Conservation (phyloP, 2,888 invertebrate species). For the Endotricha flammealis region DNA sequence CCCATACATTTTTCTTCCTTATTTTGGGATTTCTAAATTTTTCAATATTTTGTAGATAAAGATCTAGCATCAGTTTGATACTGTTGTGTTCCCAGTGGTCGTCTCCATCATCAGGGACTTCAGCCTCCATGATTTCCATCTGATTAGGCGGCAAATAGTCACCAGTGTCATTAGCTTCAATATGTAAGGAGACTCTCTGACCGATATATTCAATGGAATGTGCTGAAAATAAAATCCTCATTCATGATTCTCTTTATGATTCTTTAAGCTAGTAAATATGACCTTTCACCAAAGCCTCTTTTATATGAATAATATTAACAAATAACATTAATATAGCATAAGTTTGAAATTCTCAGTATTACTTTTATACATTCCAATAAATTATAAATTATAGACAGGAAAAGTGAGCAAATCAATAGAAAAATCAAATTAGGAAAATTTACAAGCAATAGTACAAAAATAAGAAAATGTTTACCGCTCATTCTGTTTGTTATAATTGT, state of each 20-base stretch:
- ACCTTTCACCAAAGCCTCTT: too few species aligned
- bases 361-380: too few species aligned
- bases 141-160: slow-evolving; percentile 51
- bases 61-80: slow-evolving; percentile 45
- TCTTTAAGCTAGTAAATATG: background rate
- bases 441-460: slow-evolving; percentile 14
- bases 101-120: slow-evolving; percentile 49
- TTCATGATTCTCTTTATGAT: slow-evolving; percentile 18
- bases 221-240: slow-evolving; percentile 40
- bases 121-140: slow-evolving; percentile 45
- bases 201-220: slow-evolving; percentile 47
- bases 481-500: slow-evolving; percentile 16
- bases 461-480: slow-evolving; percentile 26
- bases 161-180: slow-evolving; percentile 37
- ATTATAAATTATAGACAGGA: too few species aligned
- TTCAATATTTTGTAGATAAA: slow-evolving; percentile 59
- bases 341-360: too few species aligned
- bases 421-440: slow-evolving; percentile 17
- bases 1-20: slow-evolving; percentile 66
- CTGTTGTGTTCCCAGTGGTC: slow-evolving; percentile 63
- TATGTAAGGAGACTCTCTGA: too few species aligned
- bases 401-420: too few species aligned
- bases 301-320: too few species aligned
- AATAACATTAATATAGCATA: too few species aligned
- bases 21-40: slow-evolving; percentile 66